These are phyloP conservation scores for Eulithis prunata DNA, from an alignment of 2,888 invertebrate species.

Conservation along the genomic window DNA sequence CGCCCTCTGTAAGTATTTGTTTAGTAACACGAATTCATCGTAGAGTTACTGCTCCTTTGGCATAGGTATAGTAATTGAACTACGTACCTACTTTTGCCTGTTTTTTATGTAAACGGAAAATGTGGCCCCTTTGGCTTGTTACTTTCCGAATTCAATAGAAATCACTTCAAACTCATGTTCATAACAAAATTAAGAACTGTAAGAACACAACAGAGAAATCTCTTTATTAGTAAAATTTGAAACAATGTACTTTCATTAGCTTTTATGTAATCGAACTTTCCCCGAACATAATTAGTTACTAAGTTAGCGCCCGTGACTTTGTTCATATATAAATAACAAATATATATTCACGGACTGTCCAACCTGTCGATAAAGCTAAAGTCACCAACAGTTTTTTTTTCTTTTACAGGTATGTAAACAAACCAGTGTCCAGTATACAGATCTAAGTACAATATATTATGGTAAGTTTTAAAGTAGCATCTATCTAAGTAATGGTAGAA, in stretches of 20 bases:
- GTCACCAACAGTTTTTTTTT: not conserved
- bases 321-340: no score
- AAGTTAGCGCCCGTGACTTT: not conserved
- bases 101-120: no score
- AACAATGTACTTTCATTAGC: slow-evolving; percentile 20
- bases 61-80: no score
- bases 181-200: slow-evolving; percentile 13
- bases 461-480: not conserved
- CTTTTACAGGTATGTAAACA: slow-evolving; percentile 29
- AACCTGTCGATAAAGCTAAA: no score
- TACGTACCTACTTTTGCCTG: no score
- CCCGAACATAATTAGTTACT: not conserved
- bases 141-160: no score
- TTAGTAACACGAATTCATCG: no score
- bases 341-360: no score
- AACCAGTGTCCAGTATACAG: no score
- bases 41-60: no score
- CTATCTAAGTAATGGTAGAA: no score
- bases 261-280: slow-evolving; percentile 35
- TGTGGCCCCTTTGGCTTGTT: no score
- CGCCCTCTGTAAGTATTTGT: not conserved
- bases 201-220: slow-evolving; percentile 17
- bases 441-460: not conserved
- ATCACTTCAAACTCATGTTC: not conserved
- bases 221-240: slow-evolving; percentile 27